Percentiles rank a stretch among this genome's conserved stretches.
phyloP scores from a whole-genome alignment of 2,797 vertebrate genomes.

The Myotis planiceps region DNA sequence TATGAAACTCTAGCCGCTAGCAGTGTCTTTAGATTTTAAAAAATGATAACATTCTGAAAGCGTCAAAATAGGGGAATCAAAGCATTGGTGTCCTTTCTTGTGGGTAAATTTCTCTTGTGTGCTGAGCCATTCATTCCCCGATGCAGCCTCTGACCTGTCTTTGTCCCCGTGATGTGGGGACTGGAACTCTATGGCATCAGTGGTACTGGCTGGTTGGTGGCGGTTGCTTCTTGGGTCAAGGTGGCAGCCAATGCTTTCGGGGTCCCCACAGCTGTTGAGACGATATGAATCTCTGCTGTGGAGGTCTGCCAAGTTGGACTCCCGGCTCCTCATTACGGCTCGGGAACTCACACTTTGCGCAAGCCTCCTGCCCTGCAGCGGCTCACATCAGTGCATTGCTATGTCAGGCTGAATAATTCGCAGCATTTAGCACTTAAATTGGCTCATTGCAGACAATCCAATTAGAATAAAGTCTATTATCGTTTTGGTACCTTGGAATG shows the following conservation, averaged over 20 bases:
- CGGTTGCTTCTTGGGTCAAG: conserved; percentile 84
- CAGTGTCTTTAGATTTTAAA: not conserved
- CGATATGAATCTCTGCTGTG: conserved; percentile 79
- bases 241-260: conserved; percentile 80
- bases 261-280: conserved; percentile 83
- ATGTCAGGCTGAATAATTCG: conserved; percentile 94
- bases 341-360: conserved; percentile 81
- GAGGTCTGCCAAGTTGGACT: conserved; percentile 86
- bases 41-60: not conserved
- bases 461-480: conserved; percentile 91
- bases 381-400: conserved; percentile 92
- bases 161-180: not conserved
- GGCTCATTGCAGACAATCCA: conserved; percentile 91
- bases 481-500: conserved; percentile 89
- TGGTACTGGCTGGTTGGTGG: conserved; percentile 71
- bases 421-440: conserved; percentile 94
- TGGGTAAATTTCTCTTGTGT: not conserved
- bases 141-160: conserved; percentile 1
- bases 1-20: not conserved
- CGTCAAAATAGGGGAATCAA: not conserved
- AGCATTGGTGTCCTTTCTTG: not conserved
- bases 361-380: conserved; percentile 87
- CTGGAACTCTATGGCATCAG: conserved; percentile 70
- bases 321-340: conserved; percentile 82
- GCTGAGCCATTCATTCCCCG: not conserved